Evolutionary conservation across 2,797 vertebrate genomes (phyloP).

Genomic region (Myotis myotis): DNA sequence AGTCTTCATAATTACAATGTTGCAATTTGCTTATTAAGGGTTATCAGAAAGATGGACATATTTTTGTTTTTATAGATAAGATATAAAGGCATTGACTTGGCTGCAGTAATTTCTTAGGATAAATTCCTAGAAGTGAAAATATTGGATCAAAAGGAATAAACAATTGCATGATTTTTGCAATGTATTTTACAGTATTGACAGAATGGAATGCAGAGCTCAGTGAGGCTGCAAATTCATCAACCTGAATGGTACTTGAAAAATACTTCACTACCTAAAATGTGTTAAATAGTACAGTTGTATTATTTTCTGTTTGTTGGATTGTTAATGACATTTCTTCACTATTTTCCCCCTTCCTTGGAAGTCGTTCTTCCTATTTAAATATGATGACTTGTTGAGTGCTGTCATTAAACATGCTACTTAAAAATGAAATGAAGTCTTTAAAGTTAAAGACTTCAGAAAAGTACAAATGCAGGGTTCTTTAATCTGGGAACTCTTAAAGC

Average conservation of each 20-base stretch:
- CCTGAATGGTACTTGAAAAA: background rate
- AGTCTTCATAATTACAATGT: background rate
- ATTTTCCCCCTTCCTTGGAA: background rate
- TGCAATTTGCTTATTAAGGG: background rate
- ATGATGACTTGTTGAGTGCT: background rate
- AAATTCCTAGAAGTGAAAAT: conserved; percentile 27
- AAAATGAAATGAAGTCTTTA: background rate
- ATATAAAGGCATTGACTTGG: background rate
- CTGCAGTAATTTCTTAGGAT: background rate
- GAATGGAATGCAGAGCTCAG: background rate
- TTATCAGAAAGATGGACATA: background rate
- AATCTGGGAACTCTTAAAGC: background rate
- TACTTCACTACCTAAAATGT: background rate
- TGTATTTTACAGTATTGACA: background rate
- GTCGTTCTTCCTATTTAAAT: background rate
- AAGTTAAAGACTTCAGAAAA: background rate
- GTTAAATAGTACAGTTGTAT: background rate
- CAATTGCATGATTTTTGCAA: background rate
- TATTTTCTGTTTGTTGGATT: background rate
- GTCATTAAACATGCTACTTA: background rate
- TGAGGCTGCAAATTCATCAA: background rate
- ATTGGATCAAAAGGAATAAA: background rate
- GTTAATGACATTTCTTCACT: background rate
- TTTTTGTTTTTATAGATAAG: background rate
- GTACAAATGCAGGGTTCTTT: background rate